These are phyloP conservation scores for Laterallus jamaicensis DNA, from an alignment of 2,113 vertebrate genomes.

Conservation along the genomic window DNA sequence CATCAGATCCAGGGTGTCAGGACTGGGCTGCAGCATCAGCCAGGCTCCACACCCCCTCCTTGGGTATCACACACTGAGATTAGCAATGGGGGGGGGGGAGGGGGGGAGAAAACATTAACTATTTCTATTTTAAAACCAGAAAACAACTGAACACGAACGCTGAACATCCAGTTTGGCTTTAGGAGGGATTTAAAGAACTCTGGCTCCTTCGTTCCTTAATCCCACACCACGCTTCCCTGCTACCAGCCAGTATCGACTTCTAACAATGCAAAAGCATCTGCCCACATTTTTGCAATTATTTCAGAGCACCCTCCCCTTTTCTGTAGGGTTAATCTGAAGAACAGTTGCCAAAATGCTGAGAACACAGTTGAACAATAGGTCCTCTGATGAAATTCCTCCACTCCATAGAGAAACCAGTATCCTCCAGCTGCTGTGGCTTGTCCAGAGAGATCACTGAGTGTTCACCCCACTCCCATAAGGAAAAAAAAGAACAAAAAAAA, in stretches of 20 bases:
- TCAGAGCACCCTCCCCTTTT: constrained; percentile 43
- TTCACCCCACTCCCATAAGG: neutral
- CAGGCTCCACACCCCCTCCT: fast-evolving
- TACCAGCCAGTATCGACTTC: neutral
- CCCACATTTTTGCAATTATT: constrained; percentile 45
- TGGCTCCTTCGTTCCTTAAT: neutral
- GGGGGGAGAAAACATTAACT: neutral
- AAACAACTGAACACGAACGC: neutral
- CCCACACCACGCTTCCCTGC: neutral
- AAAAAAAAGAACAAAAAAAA: neutral
- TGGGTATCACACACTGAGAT: fast-evolving
- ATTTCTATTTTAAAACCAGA: neutral
- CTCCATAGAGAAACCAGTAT: constrained; percentile 59
- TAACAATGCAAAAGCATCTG: constrained; percentile 51
- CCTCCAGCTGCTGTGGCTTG: constrained; percentile 59
- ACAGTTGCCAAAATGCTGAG: constrained; percentile 67
- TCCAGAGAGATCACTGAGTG: constrained; percentile 20
- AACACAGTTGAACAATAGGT: constrained; percentile 56
- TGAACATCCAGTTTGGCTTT: neutral
- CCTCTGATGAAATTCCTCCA: constrained; percentile 65
- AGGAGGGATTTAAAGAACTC: constrained; percentile 15
- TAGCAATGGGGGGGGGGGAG: neutral
- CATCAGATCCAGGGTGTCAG: neutral
- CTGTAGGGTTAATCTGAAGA: constrained; percentile 65
- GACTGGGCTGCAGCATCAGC: neutral